Evolutionary conservation across 2,888 invertebrate genomes (phyloP), one percentile per base, ranked within the genome.

Genomic region (Aleiodes leptofemur): DNA sequence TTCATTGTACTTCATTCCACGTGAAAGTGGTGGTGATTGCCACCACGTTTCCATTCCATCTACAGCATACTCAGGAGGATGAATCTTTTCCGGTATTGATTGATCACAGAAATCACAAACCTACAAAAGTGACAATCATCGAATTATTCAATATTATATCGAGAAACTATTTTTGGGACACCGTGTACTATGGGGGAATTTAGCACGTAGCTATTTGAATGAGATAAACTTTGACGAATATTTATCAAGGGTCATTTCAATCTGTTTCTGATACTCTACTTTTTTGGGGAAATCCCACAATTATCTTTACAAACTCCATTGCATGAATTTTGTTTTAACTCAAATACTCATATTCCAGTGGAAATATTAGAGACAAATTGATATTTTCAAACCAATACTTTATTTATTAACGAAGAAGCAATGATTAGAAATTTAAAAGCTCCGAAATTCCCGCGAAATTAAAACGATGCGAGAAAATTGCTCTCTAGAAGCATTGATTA

Each of bases 21-120:
- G 92, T 69, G 99, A 99, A 31, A 99, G 92, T 0, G 99, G 99
- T 0, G 99, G 99, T 87, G 97, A 97, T 91, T 99, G 98, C 99
- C 99, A 99, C 97, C 98, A 98, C 57, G 95, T 94, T 89, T 97
- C 96, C 88, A 95, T 95, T n/a, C 98, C 98, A 88, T 99, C 98
- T 81, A 97, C 97, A 3, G 98, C 98, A 90, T 94, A 95, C 86
- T 95, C 94, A 0, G 98, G 95, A 0, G 97, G 96, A 90, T 99
- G 99, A 83, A 91, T 92, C 89, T 95, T 95, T 74, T 94, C 93
- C 9, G 94, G 93, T 81, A 92, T 92, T 38, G 91, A 92, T 29
- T 94, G 93, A 89, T 97, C 96, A 88, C 98, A 99, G 81, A 93
- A 93, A 90, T 98, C 98, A 90, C 99, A 99, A 83, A 96, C 96